These are phyloP conservation scores for Limnephilus rhombicus DNA, from an alignment of 2,888 invertebrate genomes.

Conservation along the genomic window DNA sequence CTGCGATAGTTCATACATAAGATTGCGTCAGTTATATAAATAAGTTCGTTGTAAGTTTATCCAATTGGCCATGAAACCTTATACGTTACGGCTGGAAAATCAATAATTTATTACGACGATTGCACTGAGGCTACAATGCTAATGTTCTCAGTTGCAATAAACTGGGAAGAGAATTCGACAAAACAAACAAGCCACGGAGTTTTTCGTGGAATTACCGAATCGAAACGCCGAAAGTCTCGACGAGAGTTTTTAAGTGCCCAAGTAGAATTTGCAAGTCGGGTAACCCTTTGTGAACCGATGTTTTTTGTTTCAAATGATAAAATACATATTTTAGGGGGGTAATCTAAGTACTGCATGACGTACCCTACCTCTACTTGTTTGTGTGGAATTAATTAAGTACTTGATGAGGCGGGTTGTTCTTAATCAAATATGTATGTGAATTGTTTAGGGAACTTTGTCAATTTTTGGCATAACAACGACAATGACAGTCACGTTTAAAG, in stretches of 20 bases:
- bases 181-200: not conserved
- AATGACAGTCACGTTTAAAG: too few relatives aligned
- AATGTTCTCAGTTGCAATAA: not conserved
- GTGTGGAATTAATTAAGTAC: too few relatives aligned
- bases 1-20: too few relatives aligned
- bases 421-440: too few relatives aligned
- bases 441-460: too few relatives aligned
- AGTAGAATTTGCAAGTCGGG: too few relatives aligned
- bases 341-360: too few relatives aligned
- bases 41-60: not conserved
- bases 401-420: too few relatives aligned
- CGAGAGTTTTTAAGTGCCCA: not conserved
- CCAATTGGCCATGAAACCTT: not conserved
- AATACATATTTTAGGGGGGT: too few relatives aligned
- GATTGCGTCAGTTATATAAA: too few relatives aligned
- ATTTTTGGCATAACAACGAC: too few relatives aligned
- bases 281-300: not conserved
- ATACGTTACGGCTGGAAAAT: not conserved
- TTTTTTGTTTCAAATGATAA: not conserved
- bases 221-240: not conserved
- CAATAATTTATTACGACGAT: not conserved
- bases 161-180: not conserved
- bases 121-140: not conserved
- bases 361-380: too few relatives aligned
- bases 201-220: not conserved